phyloP scores from a whole-genome alignment of 2,113 vertebrate genomes.

The Pristiophorus japonicus region DNA sequence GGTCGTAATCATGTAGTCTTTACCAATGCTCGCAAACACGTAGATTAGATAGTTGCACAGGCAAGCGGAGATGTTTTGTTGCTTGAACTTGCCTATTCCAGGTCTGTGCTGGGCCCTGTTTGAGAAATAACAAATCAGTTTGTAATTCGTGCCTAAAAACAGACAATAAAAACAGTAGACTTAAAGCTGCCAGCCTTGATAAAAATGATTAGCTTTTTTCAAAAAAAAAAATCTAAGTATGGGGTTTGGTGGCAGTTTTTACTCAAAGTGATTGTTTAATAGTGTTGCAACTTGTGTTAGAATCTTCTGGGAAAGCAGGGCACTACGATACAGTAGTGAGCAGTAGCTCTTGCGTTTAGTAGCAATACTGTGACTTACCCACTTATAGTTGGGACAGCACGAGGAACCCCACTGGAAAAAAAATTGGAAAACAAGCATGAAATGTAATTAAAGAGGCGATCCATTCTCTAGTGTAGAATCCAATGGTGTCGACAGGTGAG shows the following conservation, averaged over 20 bases:
- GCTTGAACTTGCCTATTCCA: conserved; percentile 52
- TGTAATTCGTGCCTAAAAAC: conserved; percentile 40
- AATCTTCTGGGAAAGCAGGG: not conserved
- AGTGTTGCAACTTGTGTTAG: not conserved
- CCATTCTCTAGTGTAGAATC: not conserved
- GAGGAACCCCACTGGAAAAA: not conserved
- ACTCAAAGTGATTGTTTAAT: not conserved
- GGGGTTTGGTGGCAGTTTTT: not conserved
- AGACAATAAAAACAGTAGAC: not conserved
- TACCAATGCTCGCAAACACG: conserved; percentile 59
- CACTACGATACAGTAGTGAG: not conserved
- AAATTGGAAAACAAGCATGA: not conserved
- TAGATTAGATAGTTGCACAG: conserved; percentile 69
- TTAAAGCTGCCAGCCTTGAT: not conserved
- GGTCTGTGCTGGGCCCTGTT: conserved; percentile 63
- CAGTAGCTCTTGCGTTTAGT: not conserved
- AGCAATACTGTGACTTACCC: too few species aligned
- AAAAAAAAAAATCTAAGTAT: not conserved
- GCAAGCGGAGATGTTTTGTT: conserved; percentile 53
- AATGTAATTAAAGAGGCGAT: not conserved
- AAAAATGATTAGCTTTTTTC: not conserved
- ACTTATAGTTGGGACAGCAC: not conserved
- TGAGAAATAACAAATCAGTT: conserved; percentile 65
- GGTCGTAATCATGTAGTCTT: conserved; percentile 48
- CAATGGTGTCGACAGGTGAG: not conserved